Evolutionary conservation across 1,140 invertebrate species (phyloP), one percentile per base, ranked within the genome.

Genomic region (Gerris buenoi): DNA sequence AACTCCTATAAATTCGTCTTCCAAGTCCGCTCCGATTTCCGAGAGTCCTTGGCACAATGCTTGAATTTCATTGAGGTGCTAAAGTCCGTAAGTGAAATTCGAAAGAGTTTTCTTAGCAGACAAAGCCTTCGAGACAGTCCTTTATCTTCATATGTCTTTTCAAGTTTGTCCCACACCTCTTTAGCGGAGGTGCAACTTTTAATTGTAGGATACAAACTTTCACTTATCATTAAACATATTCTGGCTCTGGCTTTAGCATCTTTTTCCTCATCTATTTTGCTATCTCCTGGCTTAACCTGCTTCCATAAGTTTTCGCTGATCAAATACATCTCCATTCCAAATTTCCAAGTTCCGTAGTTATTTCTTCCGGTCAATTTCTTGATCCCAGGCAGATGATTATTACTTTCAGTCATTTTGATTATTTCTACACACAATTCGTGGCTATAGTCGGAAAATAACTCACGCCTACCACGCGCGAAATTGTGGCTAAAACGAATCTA

Each of bases 1-100:
- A 1, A 74, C 71, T n/a, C 71, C 61, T 2, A 74, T 25, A 63
- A 74, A 72, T 29, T 74, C 72, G 70, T 75, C 74, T 3, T 73
- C 73, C 14, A 71, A 67, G 15, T 67, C 66, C 22, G 71, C 66
- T 66, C 25, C 65, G 18, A 69, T 57, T 27, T 23, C 26, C 22
- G 26, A 27, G 28, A 64, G 22, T n/a, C 22, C 27, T 33, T 64
- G 63, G 22, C 5, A 25, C 5, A 63, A 25, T 5, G 25, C 25
- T 14, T 25, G 25, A 27, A 63, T 63, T 29, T 28, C 18, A 33
- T 64, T 64, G 22, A 64, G 14, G 23, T 64, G 22, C 13, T 23
- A 22, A 67, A 59, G 22, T 61, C 23, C 14, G n/a, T 25, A 13
- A 59, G 58, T 60, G 66, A 66, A 22, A 68, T 56, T 2, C 22